Evolutionary conservation across 2,113 vertebrate species (phyloP), one percentile per base, ranked within the genome.

Genomic region (Atrichornis clamosus): DNA sequence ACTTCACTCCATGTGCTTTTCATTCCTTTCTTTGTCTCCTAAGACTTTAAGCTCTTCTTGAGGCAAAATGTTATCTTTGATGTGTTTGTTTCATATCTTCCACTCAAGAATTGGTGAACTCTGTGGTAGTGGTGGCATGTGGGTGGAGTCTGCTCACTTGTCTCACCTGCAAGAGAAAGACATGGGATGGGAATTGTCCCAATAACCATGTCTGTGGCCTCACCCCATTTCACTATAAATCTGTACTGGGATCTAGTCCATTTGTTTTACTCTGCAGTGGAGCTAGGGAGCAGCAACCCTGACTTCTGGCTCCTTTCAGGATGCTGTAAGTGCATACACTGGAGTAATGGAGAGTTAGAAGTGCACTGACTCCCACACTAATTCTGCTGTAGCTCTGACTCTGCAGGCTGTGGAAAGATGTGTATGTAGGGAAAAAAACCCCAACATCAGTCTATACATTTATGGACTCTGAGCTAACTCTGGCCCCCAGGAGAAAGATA

Each of bases 311-410:
- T 7, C 26, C 30, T 47, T 83, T 46, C 52, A 47, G 44, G 53
- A n/a, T 24, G 5, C 47, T 22, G 2, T 41, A 56, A 78, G 17
- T 32, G 16, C 52, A 35, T n/a, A n/a, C 18, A 30, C 30, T 4
- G 3, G 33, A 37, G 42, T 78, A 79, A 44, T 8, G 10, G 41
- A 76, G 37, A 53, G 6, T 37, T 86, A 26, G 9, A 90, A 32
- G 5, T 50, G 30, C 42, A 8, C 19, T 41, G n/a, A 44, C 13
- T 82, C n/a, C 4, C 28, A 28, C 0, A 0, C 28, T 59, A 35
- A 49, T 83, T 92, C n/a, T 75, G 39, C 30, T 75, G 26, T 46
- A 82, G 13, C 47, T 72, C 47, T 69, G 13, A 13, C 30, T 26
- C 13, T 7, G 9, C 33, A 41, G 47, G 7, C 39, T 72, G 26